Evolutionary conservation across 2,888 invertebrate species (phyloP).

Genomic region (Clunio marinus): DNA sequence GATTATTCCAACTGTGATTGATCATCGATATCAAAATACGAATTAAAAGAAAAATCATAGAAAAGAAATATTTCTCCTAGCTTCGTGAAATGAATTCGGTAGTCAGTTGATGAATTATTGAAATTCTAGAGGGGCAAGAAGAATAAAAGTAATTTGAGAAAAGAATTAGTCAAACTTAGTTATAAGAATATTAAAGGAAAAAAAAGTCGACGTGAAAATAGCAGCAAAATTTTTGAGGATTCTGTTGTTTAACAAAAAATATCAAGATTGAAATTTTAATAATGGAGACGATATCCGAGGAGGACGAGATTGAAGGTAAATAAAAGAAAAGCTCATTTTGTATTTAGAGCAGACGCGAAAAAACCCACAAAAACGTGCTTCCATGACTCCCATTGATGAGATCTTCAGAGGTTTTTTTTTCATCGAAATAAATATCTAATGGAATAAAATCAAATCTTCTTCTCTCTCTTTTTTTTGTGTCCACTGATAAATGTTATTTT

Average conservation of each 20-base stretch:
- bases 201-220: background rate
- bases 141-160: background rate
- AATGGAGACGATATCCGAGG: slow-evolving; percentile 38
- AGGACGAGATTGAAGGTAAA: slow-evolving; percentile 37
- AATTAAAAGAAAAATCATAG: no score
- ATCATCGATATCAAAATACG: background rate
- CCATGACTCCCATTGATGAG: background rate
- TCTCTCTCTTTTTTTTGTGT: background rate
- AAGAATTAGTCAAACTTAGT: background rate
- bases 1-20: slow-evolving; percentile 9
- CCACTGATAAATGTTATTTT: no score
- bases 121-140: background rate
- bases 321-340: background rate
- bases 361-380: background rate
- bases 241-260: background rate
- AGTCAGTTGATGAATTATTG: background rate
- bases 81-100: background rate
- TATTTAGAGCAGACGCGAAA: background rate
- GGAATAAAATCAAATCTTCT: no score
- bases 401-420: background rate
- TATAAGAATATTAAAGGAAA: no score
- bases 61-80: background rate
- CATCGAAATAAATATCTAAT: no score
- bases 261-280: slow-evolving; percentile 36
- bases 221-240: background rate